Base-by-base conservation (phyloP, 2,797 vertebrate genomes). In the Mus minutoides region DNA sequence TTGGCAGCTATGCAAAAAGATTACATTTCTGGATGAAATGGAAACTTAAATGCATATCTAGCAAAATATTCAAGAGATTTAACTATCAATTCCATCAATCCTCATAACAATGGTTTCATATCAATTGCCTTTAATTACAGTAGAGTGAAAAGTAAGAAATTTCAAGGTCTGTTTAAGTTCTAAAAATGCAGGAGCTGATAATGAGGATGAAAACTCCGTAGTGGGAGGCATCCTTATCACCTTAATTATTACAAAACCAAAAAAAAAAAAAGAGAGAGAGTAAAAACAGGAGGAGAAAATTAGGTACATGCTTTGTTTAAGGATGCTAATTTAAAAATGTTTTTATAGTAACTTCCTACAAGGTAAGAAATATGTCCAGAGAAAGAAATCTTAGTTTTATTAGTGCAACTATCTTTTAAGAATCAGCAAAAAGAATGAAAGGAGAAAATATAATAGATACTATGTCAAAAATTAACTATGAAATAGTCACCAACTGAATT, bases 401-500 rank as follows among this genome's bases (percentile, higher is more conserved):
- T 78, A 77, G 60, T 73, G 64, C 92, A 96, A 91, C 73, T 85
- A n/a, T 93, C 90, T 96, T 93, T 86, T 43, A 97, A 54, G 54
- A 17, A 54, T 54, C 54, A 54, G 54, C 17, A 52, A n/a, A 86
- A 86, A 69, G 34, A 37, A 71, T 64, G 40, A 52, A 60, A 52
- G 43, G 4, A 67, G 60, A 95, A 96, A 96, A 67, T 90, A 52
- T 58, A 91, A 96, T 29, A 79, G 77, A 94, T 93, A 92, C 82
- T 80, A 91, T 88, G 22, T 94, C 62, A 71, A 94, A 64, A 88
- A 95, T 93, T 95, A 88, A 95, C 22, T 91, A 88, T 34, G 88
- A 97, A 96, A 92, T 78, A 95, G 94, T 88, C 62, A 86, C 31
- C 77, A 92, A 94, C 5, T 26, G 96, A 92, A 96, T 96, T 96